A percentile compares a stretch with the other conserved stretches of the same genome.
Conservation (phyloP, 2,797 vertebrate genomes). For the Microcaecilia unicolor region DNA sequence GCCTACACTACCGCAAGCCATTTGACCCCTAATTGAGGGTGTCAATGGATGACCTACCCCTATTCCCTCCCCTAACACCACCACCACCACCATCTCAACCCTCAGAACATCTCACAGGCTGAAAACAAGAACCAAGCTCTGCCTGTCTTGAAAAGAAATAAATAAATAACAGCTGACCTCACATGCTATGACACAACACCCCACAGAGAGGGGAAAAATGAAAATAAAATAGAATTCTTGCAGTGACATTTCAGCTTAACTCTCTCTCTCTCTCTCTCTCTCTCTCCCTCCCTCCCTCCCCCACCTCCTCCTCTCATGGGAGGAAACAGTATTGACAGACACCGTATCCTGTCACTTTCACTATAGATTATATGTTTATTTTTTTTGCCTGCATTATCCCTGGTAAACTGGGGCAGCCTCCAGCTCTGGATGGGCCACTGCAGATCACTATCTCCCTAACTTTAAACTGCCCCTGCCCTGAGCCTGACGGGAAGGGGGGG, state of each 20-base stretch:
- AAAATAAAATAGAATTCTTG: too few species aligned
- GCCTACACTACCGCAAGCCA: too few species aligned
- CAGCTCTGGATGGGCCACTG: constrained; percentile 48
- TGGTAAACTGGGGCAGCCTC: constrained; percentile 46
- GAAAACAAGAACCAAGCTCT: constrained; percentile 5
- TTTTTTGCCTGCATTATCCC: constrained; percentile 50
- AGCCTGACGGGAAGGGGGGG: constrained; percentile 43
- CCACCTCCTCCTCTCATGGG: constrained; percentile 51
- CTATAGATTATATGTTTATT: too few species aligned
- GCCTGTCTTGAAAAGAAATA: background rate
- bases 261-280: constrained; percentile 21
- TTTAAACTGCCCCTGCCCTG: constrained; percentile 52
- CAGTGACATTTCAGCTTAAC: constrained; percentile 75
- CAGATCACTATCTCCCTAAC: constrained; percentile 62
- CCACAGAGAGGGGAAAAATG: too few species aligned
- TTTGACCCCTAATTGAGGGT: constrained; percentile 22
- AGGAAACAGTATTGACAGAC: constrained; percentile 55
- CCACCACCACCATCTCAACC: too few species aligned
- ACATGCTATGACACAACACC: too few species aligned
- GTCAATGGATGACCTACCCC: constrained; percentile 9
- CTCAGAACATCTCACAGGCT: background rate
- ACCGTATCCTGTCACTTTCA: constrained; percentile 63
- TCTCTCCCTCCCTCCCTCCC: constrained; percentile 22
- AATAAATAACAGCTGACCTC: constrained; percentile 11
- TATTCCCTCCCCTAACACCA: too few species aligned